Evolutionary conservation across 2,888 invertebrate genomes (phyloP).

Genomic region (Cyrtodaria siliqua): DNA sequence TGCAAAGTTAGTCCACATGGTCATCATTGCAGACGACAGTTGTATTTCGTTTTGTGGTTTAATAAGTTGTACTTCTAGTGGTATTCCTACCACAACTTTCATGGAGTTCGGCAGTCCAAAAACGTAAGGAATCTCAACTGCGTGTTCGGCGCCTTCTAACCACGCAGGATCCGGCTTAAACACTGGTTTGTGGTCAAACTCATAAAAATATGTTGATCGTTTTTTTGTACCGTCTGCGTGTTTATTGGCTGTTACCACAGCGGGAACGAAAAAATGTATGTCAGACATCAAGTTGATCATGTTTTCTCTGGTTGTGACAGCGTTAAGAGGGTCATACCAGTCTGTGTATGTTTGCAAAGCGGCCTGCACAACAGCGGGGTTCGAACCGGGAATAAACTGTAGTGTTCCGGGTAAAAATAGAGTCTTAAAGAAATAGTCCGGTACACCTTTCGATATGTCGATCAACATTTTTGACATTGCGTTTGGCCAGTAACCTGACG

Average conservation of each 20-base stretch:
- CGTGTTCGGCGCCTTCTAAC: constrained; percentile 79
- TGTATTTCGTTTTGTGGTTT: constrained; percentile 94
- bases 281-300: constrained; percentile 96
- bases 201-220: constrained; percentile 69
- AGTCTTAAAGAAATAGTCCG: no score
- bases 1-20: constrained; percentile 98
- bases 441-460: no score
- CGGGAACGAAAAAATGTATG: constrained; percentile 97
- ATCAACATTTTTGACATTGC: no score
- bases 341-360: constrained; percentile 41
- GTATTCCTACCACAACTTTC: constrained; percentile 47
- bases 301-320: constrained; percentile 92
- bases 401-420: no score
- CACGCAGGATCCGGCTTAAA: constrained; percentile 73
- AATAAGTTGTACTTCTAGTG: constrained; percentile 87
- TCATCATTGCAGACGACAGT: constrained; percentile 94
- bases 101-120: constrained; percentile 71
- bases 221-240: constrained; percentile 88
- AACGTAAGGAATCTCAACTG: constrained; percentile 80
- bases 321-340: constrained; percentile 87
- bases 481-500: no score
- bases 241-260: constrained; percentile 87
- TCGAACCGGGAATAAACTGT: no score
- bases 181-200: constrained; percentile 68
- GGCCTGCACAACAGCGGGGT: constrained; percentile 1